Percentiles rank a stretch among this genome's conserved stretches.
These are phyloP conservation scores for Panurus biarmicus DNA, from an alignment of 2,113 vertebrate genomes.

Conservation along the genomic window DNA sequence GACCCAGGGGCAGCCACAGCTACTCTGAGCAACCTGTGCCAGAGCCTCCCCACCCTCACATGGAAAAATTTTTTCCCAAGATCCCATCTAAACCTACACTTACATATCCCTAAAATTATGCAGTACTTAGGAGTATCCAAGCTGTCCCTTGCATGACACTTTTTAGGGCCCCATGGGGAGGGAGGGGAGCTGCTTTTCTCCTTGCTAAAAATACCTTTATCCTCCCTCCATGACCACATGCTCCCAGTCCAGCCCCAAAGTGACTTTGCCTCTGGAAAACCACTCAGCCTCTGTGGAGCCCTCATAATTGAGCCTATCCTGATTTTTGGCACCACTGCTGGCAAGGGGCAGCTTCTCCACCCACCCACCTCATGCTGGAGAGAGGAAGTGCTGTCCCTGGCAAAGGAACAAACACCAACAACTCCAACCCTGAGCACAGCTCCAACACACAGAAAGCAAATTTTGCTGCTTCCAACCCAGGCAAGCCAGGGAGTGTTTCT, in stretches of 20 bases:
- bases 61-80: not conserved
- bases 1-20: not conserved
- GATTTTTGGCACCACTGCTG: not conserved
- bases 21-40: not conserved
- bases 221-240: not conserved
- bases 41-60: not conserved
- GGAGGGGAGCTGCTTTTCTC: not conserved
- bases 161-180: not conserved
- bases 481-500: not conserved
- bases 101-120: not conserved
- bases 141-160: fast-evolving
- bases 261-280: not conserved
- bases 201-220: not conserved
- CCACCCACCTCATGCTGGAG: not conserved
- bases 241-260: not conserved
- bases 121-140: not conserved
- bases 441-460: not conserved
- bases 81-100: not conserved
- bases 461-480: not conserved
- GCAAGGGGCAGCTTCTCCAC: not conserved
- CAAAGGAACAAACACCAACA: not conserved
- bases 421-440: fast-evolving
- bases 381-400: not conserved
- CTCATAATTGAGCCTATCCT: not conserved
- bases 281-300: not conserved